These are phyloP conservation scores for Drosophila multiciliata DNA, from an alignment of 2,888 invertebrate genomes.

Conservation along the genomic window DNA sequence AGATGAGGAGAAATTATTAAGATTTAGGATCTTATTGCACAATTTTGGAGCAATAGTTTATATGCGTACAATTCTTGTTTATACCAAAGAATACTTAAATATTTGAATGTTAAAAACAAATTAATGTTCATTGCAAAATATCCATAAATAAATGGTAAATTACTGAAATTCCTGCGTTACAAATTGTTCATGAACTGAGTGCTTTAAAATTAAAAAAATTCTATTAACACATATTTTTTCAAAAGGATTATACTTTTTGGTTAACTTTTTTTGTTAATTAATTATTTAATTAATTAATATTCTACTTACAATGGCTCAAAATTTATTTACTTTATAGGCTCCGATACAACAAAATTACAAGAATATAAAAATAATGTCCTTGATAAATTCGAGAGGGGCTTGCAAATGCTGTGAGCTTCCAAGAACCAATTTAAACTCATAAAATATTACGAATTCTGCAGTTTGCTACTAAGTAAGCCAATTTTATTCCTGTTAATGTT, in stretches of 20 bases:
- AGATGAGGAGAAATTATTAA: slow-evolving; percentile 1
- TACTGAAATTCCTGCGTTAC: neutral
- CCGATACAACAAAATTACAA: neutral
- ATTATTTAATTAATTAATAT: neutral
- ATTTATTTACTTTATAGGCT: neutral
- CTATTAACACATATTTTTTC: too few relatives aligned
- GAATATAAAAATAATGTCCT: neutral
- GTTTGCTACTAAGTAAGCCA: neutral
- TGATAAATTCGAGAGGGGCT: neutral
- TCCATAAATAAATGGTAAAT: slow-evolving; percentile 40
- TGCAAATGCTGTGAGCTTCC: neutral
- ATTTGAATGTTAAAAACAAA: slow-evolving; percentile 18
- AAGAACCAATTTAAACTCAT: neutral
- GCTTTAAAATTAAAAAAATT: neutral
- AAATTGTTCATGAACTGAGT: neutral
- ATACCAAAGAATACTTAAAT: slow-evolving; percentile 21
- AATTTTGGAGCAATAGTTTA: slow-evolving; percentile 69
- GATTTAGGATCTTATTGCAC: slow-evolving; percentile 27
- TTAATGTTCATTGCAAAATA: slow-evolving; percentile 39
- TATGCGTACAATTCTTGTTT: slow-evolving; percentile 16
- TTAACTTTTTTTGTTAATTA: too few relatives aligned
- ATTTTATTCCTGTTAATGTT: too few relatives aligned
- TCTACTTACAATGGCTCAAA: neutral
- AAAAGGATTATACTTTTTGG: neutral
- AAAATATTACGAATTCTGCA: neutral